Evolutionary conservation across 1,140 invertebrate genomes (phyloP).

Genomic region (Stegodyphus dumicola): DNA sequence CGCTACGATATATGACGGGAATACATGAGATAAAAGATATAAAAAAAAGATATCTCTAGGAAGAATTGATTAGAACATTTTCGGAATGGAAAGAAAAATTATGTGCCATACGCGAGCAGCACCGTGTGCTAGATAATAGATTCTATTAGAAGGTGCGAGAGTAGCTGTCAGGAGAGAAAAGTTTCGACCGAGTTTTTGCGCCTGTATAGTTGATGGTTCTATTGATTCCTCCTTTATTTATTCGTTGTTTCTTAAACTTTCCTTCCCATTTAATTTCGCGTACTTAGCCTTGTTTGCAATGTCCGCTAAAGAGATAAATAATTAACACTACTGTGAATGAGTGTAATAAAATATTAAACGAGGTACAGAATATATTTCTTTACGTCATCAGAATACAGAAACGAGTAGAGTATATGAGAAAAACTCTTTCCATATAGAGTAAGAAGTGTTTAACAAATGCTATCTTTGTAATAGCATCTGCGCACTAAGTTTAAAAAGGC

Average conservation of each 20-base stretch:
- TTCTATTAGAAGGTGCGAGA: slow-evolving; percentile 45
- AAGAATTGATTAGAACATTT: slow-evolving; percentile 51
- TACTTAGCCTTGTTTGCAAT: too few species aligned
- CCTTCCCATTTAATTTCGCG: slow-evolving; percentile 7
- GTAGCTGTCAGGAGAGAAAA: slow-evolving; percentile 2
- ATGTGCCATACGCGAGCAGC: slow-evolving; percentile 13
- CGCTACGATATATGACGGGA: slow-evolving; percentile 6
- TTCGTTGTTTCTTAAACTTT: neutral
- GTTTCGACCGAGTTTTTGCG: neutral
- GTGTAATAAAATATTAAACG: too few species aligned
- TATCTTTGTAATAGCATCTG: too few species aligned
- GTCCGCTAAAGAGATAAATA: too few species aligned
- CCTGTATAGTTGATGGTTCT: slow-evolving; percentile 24
- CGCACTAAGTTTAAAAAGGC: too few species aligned
- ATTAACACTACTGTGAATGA: too few species aligned
- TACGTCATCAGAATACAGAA: too few species aligned
- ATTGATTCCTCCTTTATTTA: slow-evolving; percentile 25
- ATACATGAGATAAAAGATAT: slow-evolving; percentile 16
- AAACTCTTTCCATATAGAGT: too few species aligned
- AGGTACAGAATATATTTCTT: too few species aligned
- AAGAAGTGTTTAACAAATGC: too few species aligned
- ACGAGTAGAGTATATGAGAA: too few species aligned
- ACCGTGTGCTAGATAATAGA: slow-evolving; percentile 36
- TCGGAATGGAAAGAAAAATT: slow-evolving; percentile 40
- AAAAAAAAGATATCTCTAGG: neutral